Base-by-base conservation (phyloP, 2,113 vertebrate species). In the Cebidichthys violaceus region DNA sequence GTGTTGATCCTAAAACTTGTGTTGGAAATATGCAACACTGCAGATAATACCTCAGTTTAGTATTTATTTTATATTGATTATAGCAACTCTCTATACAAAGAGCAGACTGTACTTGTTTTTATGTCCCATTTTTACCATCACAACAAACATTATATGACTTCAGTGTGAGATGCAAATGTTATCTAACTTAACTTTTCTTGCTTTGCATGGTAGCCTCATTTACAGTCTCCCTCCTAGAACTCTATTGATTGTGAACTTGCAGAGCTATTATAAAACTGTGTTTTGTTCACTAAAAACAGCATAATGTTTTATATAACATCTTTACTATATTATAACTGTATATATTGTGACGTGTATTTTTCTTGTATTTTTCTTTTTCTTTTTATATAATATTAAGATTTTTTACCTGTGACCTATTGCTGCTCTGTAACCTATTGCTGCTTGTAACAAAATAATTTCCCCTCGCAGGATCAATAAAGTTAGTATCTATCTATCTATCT, bases 161-260 rank as follows among this genome's bases (percentile, higher is more conserved):
- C 29, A 31, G 41, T 41, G 3, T 75, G 20, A 27, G 20, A 41
- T 52, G 62, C 27, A 79, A 78, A 73, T 41, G 9, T 39, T 2
- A 33, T 50, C 39, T 17, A 13, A 15, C 39, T 45, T 47, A 50
- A 35, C 57, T 59, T 20, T 18, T 22, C 13, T 33, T 29, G 75
- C 22, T 78, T 57, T 84, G 37, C 47, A 79, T 84, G 29, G 27
- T 4, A 4, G 9, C 20, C 20, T 76, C 1, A 68, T 41, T 68
- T 64, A 62, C n/a, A 52, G 10, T 61, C 41, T 35, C 20, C 31
- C 47, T 2, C 4, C 10, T 22, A n/a, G 7, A 68, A 31, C 47
- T 50, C 4, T 43, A 14, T 69, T 43, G 22, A 67, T 61, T 59
- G 65, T 61, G 24, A 60, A 45, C 14, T 17, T 33, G 2, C 20